Percentiles rank a stretch among this genome's conserved stretches.
phyloP scores from a whole-genome alignment of 1,140 invertebrate genomes.

The Melanaphis sacchari region DNA sequence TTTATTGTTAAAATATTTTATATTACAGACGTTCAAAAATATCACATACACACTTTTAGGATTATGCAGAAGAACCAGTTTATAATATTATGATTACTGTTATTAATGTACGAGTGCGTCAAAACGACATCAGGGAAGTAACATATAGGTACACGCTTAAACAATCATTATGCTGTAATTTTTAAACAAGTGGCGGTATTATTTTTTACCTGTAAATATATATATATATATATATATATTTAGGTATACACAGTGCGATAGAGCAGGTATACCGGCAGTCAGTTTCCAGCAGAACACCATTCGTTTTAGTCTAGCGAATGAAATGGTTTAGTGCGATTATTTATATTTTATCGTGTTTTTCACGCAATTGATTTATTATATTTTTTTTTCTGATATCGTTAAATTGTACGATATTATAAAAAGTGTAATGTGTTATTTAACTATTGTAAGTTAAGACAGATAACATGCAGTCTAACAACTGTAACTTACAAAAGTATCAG shows the following conservation, averaged over 20 bases:
- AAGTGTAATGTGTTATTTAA: neutral
- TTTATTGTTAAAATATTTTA: neutral
- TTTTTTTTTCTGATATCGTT: neutral
- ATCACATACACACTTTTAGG: neutral
- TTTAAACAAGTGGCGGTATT: constrained; percentile 43
- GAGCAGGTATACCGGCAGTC: constrained; percentile 21
- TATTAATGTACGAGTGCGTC: constrained; percentile 10
- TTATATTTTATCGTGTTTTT: neutral
- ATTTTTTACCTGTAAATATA: constrained; percentile 22
- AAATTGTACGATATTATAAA: neutral
- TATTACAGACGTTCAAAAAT: neutral
- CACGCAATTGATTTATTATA: neutral
- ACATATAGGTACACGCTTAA: neutral
- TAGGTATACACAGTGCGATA: neutral
- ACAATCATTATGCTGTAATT: constrained; percentile 31
- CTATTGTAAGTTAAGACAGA: neutral
- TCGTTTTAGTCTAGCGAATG: constrained; percentile 39
- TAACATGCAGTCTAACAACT: neutral
- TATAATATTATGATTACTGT: neutral
- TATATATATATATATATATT: neutral
- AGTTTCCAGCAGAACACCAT: constrained; percentile 39
- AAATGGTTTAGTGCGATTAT: constrained; percentile 24
- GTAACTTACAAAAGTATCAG: neutral
- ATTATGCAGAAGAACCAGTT: neutral
- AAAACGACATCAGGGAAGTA: constrained; percentile 22